A percentile compares a stretch with the other conserved stretches of the same genome.
Evolutionary conservation across 1,140 invertebrate genomes (phyloP).

Genomic region (Phenacoccus solenopsis): DNA sequence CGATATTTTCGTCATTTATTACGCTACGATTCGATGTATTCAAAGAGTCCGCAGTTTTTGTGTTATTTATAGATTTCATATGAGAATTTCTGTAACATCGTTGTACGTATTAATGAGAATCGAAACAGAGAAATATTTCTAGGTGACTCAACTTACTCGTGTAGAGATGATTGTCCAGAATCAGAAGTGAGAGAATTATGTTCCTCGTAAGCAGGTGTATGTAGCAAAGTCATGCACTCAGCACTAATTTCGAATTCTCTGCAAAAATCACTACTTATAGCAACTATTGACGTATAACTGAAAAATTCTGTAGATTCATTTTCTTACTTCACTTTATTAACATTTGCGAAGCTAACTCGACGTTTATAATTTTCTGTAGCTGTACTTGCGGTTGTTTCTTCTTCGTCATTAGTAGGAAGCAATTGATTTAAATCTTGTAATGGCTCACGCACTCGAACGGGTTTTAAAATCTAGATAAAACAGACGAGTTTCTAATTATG

Average conservation of each 20-base stretch:
- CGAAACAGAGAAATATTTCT: background rate
- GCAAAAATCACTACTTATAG: too few species aligned
- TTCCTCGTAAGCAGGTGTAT: background rate
- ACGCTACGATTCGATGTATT: too few species aligned
- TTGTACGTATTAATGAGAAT: background rate
- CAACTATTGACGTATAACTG: background rate
- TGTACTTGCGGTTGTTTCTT: conserved; percentile 8
- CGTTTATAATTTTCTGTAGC: background rate
- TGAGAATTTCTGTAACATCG: background rate
- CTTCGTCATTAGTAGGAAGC: background rate
- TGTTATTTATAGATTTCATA: background rate
- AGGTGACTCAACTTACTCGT: background rate
- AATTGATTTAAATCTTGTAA: background rate
- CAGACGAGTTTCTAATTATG: too few species aligned
- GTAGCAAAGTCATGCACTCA: background rate
- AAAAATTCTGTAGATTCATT: background rate
- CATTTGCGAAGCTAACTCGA: background rate
- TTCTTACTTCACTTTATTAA: conserved; percentile 11
- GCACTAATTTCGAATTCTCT: background rate
- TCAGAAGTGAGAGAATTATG: background rate
- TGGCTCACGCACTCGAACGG: background rate
- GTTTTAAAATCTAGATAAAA: background rate
- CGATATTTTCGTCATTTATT: background rate
- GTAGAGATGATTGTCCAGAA: background rate
- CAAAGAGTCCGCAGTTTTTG: too few species aligned